phyloP scores from a whole-genome alignment of 2,888 invertebrate genomes.

The Lutraria lutraria region DNA sequence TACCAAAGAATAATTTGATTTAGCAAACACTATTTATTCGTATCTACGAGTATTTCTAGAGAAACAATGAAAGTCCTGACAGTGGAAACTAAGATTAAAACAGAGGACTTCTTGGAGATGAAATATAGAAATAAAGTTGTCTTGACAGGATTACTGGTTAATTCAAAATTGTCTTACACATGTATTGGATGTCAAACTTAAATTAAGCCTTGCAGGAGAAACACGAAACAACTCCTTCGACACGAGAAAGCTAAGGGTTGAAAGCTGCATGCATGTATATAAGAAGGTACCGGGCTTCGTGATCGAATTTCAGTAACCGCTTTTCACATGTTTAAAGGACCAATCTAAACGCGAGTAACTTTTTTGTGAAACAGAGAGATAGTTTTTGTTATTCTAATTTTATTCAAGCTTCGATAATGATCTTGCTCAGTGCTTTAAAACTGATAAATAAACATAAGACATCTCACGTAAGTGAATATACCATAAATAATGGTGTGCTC shows the following conservation, averaged over 20 bases:
- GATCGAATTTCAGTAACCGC: too few species aligned
- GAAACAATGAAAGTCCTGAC: not conserved
- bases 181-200: too few species aligned
- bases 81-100: not conserved
- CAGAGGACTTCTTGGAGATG: not conserved
- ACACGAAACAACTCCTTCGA: too few species aligned
- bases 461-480: not conserved
- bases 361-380: too few species aligned
- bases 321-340: not conserved
- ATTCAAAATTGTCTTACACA: not conserved
- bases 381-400: too few species aligned
- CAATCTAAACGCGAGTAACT: too few species aligned
- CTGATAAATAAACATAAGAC: not conserved
- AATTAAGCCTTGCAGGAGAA: too few species aligned
- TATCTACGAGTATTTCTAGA: not conserved
- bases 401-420: not conserved
- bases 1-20: conserved; percentile 18
- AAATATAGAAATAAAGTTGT: not conserved
- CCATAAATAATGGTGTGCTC: not conserved
- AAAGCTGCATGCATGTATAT: too few species aligned
- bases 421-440: not conserved
- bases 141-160: not conserved
- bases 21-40: not conserved
- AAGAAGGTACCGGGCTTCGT: too few species aligned
- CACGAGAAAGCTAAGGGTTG: too few species aligned